Evolutionary conservation across 2,888 invertebrate genomes (phyloP).

Genomic region (Petrolisthes cinctipes): DNA sequence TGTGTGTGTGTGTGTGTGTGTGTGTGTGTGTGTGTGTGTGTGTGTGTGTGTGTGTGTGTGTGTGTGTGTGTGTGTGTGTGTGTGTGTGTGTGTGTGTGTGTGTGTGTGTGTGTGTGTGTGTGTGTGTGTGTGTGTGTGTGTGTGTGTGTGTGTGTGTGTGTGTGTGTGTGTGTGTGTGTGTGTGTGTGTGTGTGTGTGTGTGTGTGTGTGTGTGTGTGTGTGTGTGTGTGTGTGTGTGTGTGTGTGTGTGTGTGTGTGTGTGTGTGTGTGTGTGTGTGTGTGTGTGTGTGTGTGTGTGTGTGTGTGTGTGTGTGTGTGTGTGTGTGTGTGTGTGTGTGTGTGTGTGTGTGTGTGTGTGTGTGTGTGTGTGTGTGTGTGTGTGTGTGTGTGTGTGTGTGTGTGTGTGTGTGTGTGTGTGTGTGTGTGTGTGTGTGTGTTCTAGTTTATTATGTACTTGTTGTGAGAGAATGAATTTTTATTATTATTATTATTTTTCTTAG

Average conservation of each 20-base stretch:
- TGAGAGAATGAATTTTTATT: no score
- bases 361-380: neutral
- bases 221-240: neutral
- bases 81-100: neutral
- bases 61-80: neutral
- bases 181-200: neutral
- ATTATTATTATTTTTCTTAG: no score
- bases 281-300: neutral
- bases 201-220: neutral
- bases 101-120: neutral
- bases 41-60: neutral
- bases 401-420: no score
- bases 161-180: neutral
- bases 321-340: neutral
- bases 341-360: neutral
- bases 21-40: neutral
- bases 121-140: neutral
- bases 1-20: neutral
- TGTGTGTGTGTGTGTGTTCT: conserved; percentile 7
- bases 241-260: neutral
- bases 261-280: neutral
- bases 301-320: neutral
- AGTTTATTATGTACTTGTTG: neutral
- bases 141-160: neutral
- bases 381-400: neutral